Conservation (phyloP, 2,888 invertebrate species). For the Choristoneura rosaceana region DNA sequence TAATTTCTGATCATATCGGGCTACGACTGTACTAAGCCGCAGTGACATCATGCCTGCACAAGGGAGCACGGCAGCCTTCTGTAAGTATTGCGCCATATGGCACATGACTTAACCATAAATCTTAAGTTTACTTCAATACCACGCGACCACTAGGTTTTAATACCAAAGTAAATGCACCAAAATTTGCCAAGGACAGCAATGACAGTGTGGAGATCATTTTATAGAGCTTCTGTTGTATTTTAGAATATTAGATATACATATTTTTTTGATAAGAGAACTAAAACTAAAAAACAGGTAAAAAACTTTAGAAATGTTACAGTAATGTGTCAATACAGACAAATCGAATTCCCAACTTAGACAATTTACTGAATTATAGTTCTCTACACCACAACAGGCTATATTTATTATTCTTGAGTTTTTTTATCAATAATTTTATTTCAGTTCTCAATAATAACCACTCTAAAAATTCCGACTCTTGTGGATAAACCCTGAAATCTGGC, state of each 20-base stretch:
- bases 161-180: background rate
- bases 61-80: constrained; percentile 1
- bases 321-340: too few species aligned
- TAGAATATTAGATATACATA: too few species aligned
- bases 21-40: background rate
- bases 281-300: too few species aligned
- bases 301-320: too few species aligned
- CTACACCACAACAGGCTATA: too few species aligned
- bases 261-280: too few species aligned
- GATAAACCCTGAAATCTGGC: background rate
- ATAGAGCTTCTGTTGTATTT: background rate
- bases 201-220: background rate
- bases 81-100: background rate
- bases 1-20: background rate
- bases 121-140: background rate
- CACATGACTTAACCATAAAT: constrained; percentile 5
- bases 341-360: too few species aligned
- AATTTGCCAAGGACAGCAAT: background rate
- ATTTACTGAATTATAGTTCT: too few species aligned
- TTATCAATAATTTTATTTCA: too few species aligned
- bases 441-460: too few species aligned
- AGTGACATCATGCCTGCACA: background rate
- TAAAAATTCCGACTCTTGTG: too few species aligned
- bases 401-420: too few species aligned
- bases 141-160: background rate